Conservation (phyloP, 2,113 vertebrate species). For the Cheirogaleus medius region DNA sequence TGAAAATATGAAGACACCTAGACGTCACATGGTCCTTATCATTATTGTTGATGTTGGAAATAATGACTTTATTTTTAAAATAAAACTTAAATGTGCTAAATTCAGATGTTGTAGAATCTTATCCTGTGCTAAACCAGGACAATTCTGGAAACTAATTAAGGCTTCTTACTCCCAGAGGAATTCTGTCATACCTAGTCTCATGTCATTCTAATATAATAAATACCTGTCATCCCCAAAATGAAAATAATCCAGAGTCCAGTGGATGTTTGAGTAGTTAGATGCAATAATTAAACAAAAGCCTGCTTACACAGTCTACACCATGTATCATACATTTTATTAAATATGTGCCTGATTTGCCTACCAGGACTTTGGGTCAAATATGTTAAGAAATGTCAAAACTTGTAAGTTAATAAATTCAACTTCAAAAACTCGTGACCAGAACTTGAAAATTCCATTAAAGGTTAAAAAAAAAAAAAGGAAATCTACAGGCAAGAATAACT, state of each 20-base stretch:
- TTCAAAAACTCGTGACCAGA: neutral
- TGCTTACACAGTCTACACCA: neutral
- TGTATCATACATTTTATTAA: neutral
- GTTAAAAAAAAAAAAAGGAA: neutral
- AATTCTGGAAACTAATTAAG: conserved; percentile 50
- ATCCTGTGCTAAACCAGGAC: conserved; percentile 3
- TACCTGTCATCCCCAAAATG: neutral
- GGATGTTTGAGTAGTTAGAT: neutral
- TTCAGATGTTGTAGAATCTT: conserved; percentile 26
- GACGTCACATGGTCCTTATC: neutral
- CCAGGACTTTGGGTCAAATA: neutral
- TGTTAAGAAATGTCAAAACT: conserved; percentile 18
- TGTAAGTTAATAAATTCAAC: conserved; percentile 21
- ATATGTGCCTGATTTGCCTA: neutral
- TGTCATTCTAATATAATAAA: conserved; percentile 50
- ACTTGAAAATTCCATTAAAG: neutral
- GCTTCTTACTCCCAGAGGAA: conserved; percentile 32
- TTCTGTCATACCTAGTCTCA: neutral
- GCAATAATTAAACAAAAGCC: conserved; percentile 31
- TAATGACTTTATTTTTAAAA: conserved; percentile 37
- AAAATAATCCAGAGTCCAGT: conserved; percentile 23
- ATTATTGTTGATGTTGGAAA: conserved; percentile 10
- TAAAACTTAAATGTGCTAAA: conserved; percentile 44
- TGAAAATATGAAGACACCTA: conserved; percentile 29
- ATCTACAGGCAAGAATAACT: neutral